These are phyloP conservation scores for Pygoscelis adeliae DNA, from an alignment of 2,113 vertebrate species.

Conservation along the genomic window DNA sequence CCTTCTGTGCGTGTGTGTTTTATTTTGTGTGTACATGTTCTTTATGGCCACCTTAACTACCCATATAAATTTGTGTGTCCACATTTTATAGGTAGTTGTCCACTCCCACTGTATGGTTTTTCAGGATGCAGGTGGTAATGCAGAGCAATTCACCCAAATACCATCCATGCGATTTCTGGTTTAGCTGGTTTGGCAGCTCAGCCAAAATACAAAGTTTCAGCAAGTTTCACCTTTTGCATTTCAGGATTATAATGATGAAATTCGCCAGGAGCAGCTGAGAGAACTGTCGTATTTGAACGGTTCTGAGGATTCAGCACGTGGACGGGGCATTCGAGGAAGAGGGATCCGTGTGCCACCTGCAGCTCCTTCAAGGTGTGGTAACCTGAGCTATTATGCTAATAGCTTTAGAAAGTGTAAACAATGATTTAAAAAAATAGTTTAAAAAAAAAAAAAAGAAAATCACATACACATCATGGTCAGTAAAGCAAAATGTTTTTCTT, in stretches of 20 bases:
- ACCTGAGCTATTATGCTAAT: background rate
- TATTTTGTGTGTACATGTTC: background rate
- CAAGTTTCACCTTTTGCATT: constrained; percentile 26
- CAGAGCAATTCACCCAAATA: background rate
- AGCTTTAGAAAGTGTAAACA: background rate
- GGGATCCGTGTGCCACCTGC: constrained; percentile 81
- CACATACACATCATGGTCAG: background rate
- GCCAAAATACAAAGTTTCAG: background rate
- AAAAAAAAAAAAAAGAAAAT: background rate
- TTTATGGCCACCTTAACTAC: background rate
- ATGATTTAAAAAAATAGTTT: background rate
- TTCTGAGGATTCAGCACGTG: constrained; percentile 90
- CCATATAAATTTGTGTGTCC: background rate
- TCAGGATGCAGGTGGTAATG: background rate
- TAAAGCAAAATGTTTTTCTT: background rate
- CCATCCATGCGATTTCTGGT: background rate
- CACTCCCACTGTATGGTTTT: background rate
- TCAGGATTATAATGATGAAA: constrained; percentile 99
- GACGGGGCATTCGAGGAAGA: constrained; percentile 84
- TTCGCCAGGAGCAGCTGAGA: constrained; percentile 95
- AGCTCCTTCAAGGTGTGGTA: constrained; percentile 82
- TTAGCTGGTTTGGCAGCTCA: background rate
- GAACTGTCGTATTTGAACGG: constrained; percentile 95
- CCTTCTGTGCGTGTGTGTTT: background rate
- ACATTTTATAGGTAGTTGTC: background rate